Percentiles rank a stretch among this genome's conserved stretches.
These are phyloP conservation scores for Zygogramma bicolorata DNA, from an alignment of 2,888 invertebrate genomes.

Conservation along the genomic window DNA sequence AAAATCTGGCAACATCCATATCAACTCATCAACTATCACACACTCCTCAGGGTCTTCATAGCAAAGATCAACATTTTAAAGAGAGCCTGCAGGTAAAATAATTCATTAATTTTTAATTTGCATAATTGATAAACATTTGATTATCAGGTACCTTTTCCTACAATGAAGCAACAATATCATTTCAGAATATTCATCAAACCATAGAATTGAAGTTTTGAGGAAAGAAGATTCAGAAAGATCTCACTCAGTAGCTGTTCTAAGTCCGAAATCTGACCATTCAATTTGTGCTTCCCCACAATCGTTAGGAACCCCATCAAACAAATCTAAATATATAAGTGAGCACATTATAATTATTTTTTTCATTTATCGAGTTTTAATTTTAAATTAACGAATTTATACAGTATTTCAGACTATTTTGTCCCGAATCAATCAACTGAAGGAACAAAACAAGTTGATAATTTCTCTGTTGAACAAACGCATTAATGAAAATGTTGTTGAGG, in stretches of 20 bases:
- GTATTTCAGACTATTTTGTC: conserved; percentile 4
- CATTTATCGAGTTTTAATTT: conserved; percentile 4
- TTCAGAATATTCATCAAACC: not conserved
- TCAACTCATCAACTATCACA: not conserved
- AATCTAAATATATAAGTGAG: conserved; percentile 8
- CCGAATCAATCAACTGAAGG: conserved; percentile 3
- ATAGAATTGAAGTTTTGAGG: conserved; percentile 10
- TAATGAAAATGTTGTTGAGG: conserved; percentile 1
- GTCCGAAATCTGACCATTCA: not conserved
- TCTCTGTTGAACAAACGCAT: conserved; percentile 6
- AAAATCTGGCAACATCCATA: conserved; percentile 5
- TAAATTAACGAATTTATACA: not conserved
- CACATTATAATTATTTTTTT: conserved; percentile 1
- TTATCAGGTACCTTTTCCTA: not conserved
- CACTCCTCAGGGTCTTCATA: not conserved
- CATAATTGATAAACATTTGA: not conserved
- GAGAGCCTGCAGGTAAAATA: not conserved
- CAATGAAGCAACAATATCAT: conserved; percentile 1
- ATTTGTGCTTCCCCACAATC: conserved; percentile 4
- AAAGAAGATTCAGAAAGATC: not conserved
- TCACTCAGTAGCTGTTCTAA: not conserved
- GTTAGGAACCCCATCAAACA: not conserved
- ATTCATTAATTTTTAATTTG: not conserved
- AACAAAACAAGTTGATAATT: conserved; percentile 15
- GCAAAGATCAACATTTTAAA: not conserved